These are phyloP conservation scores for Jordanella pulchra DNA, from an alignment of 2,797 vertebrate species.

Conservation along the genomic window DNA sequence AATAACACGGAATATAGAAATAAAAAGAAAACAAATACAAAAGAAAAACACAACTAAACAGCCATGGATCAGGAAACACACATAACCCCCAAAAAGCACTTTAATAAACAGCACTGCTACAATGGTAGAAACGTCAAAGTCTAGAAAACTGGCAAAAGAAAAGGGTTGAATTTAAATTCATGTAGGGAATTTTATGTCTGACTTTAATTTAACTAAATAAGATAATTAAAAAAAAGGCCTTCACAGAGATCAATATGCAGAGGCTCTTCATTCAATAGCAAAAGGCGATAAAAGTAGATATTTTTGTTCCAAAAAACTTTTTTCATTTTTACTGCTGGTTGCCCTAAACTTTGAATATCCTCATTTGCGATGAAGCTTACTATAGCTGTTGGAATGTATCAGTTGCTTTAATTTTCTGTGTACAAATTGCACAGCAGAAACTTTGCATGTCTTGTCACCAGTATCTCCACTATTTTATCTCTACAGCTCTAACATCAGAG, in stretches of 20 bases:
- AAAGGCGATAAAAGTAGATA: not conserved
- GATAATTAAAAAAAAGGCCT: not conserved
- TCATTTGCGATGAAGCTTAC: not conserved
- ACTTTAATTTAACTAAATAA: not conserved
- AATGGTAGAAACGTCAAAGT: not conserved
- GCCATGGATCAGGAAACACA: not conserved
- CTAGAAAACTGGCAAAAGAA: not conserved
- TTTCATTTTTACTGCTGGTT: not conserved
- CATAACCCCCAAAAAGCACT: not conserved
- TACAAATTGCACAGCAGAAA: conserved; percentile 2
- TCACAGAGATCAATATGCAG: not conserved
- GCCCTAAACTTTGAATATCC: not conserved
- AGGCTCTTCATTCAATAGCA: not conserved
- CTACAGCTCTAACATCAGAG: conserved; percentile 46
- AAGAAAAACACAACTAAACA: too few relatives aligned
- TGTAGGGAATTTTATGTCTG: not conserved
- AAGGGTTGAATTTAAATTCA: not conserved
- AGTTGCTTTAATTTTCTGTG: too few relatives aligned
- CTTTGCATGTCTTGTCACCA: conserved; percentile 40
- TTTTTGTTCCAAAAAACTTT: too few relatives aligned
- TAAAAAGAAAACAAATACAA: too few relatives aligned
- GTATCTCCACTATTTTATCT: conserved; percentile 52
- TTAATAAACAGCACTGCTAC: not conserved
- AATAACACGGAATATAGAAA: too few relatives aligned
- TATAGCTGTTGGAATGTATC: not conserved